These are phyloP conservation scores for Gerris lacustris DNA, from an alignment of 2,888 invertebrate species.

Conservation along the genomic window DNA sequence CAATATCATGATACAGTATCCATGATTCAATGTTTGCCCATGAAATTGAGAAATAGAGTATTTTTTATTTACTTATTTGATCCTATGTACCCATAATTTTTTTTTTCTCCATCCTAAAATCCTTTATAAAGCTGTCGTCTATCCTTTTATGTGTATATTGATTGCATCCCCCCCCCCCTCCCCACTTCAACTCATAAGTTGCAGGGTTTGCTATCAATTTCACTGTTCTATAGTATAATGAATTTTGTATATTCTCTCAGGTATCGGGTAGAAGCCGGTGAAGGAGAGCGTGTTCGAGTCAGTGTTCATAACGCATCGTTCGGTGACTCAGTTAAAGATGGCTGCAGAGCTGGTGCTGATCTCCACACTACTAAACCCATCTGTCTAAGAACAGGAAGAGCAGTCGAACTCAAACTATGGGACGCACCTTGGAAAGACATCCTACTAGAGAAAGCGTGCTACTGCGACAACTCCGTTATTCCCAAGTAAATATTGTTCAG, in stretches of 20 bases:
- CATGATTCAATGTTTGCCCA: too few relatives aligned
- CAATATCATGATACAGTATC: too few relatives aligned
- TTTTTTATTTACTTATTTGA: too few relatives aligned
- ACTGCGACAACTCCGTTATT: conserved; percentile 58
- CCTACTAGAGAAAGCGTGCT: conserved; percentile 53
- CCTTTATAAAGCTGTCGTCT: too few relatives aligned
- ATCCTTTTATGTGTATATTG: too few relatives aligned
- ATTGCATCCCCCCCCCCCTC: too few relatives aligned
- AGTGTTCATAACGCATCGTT: conserved; percentile 59
- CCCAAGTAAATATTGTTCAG: conserved; percentile 14
- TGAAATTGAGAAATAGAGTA: too few relatives aligned
- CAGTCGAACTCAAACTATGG: conserved; percentile 48
- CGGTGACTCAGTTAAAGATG: conserved; percentile 42
- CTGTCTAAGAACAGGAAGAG: conserved; percentile 36
- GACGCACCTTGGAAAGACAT: conserved; percentile 62
- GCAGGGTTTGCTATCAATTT: too few relatives aligned
- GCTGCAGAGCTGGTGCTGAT: conserved; percentile 58
- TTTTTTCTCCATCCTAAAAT: too few relatives aligned
- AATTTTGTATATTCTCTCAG: not conserved
- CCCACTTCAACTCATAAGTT: too few relatives aligned
- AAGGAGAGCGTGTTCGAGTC: conserved; percentile 44
- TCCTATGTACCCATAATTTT: too few relatives aligned
- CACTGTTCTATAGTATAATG: too few relatives aligned
- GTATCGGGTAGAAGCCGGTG: conserved; percentile 51
- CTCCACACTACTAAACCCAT: conserved; percentile 56